These are phyloP conservation scores for Haliclona indistincta DNA, from an alignment of 37 sponge, comb jelly and placozoan species.

Conservation along the genomic window DNA sequence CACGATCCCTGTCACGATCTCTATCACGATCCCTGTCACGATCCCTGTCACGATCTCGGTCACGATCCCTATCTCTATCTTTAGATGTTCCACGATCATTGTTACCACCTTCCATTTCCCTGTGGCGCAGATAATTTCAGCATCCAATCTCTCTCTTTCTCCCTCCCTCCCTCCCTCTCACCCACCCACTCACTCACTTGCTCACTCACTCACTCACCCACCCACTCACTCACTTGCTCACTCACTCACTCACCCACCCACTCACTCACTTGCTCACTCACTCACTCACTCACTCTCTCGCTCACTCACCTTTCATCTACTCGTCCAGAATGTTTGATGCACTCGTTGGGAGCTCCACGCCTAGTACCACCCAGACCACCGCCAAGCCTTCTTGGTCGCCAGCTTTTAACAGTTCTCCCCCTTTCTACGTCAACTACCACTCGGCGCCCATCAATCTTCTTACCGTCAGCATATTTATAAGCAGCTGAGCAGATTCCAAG, in stretches of 20 bases:
- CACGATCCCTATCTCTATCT: conserved; percentile 19
- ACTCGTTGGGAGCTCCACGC: conserved; percentile 80
- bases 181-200: conserved; percentile 28
- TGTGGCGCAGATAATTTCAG: not conserved
- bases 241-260: not conserved
- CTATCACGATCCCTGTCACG: conserved; percentile 17
- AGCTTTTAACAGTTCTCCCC: conserved; percentile 92
- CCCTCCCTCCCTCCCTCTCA: conserved; percentile 44
- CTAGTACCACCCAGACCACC: conserved; percentile 96
- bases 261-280: conserved; percentile 25
- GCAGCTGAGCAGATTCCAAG: conserved; percentile 58
- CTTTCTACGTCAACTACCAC: conserved; percentile 96
- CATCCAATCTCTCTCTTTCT: conserved; percentile 9
- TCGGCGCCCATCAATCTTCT: conserved; percentile 93
- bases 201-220: conserved; percentile 25
- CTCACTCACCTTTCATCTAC: conserved; percentile 83
- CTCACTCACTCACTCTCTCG: not conserved
- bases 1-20: conserved; percentile 3
- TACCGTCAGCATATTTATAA: conserved; percentile 97
- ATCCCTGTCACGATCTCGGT: conserved; percentile 32
- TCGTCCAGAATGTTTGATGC: conserved; percentile 94
- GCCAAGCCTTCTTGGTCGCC: conserved; percentile 95
- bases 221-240: not conserved
- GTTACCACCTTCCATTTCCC: conserved; percentile 13
- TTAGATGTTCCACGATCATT: conserved; percentile 37